These are phyloP conservation scores for Esox masquinongy DNA, from an alignment of 2,797 vertebrate species.

Conservation along the genomic window DNA sequence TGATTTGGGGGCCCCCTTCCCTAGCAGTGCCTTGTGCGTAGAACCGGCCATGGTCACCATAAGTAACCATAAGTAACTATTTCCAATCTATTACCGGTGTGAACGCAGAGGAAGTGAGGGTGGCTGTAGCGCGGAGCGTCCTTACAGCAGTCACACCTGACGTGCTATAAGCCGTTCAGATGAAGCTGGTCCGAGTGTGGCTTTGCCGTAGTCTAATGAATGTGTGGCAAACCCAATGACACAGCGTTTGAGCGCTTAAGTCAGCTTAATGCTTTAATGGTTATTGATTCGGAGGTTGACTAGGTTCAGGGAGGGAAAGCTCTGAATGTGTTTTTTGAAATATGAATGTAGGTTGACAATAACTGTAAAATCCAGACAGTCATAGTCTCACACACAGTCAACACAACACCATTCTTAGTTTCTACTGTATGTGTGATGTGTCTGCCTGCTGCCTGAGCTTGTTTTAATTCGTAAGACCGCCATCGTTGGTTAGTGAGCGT, in stretches of 20 bases:
- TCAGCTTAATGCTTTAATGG: slow-evolving; percentile 51
- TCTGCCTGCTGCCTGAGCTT: slow-evolving; percentile 3
- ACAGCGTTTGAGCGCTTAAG: slow-evolving; percentile 42
- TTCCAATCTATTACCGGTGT: slow-evolving; percentile 45
- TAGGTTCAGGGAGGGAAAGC: slow-evolving; percentile 39
- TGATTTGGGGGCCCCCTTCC: too few species aligned
- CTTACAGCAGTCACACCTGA: slow-evolving; percentile 40
- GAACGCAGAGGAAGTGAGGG: slow-evolving; percentile 43
- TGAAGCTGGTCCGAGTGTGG: neutral
- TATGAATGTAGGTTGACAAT: slow-evolving; percentile 29
- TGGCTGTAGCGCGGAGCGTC: slow-evolving; percentile 48
- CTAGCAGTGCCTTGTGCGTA: too few species aligned
- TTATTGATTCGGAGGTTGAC: slow-evolving; percentile 66
- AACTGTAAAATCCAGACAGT: neutral
- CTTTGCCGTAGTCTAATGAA: slow-evolving; percentile 44
- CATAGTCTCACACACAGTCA: neutral
- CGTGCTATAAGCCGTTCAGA: slow-evolving; percentile 21
- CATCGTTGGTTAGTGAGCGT: too few species aligned
- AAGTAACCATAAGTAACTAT: neutral
- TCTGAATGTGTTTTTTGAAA: slow-evolving; percentile 44
- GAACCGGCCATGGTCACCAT: too few species aligned
- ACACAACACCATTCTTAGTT: too few species aligned
- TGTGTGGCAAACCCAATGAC: slow-evolving; percentile 50
- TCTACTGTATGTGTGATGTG: neutral
- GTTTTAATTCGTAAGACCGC: neutral